Evolutionary conservation across 53 echinoderm and acorn worm genomes (phyloP).

Genomic region (Luidia sarsii): DNA sequence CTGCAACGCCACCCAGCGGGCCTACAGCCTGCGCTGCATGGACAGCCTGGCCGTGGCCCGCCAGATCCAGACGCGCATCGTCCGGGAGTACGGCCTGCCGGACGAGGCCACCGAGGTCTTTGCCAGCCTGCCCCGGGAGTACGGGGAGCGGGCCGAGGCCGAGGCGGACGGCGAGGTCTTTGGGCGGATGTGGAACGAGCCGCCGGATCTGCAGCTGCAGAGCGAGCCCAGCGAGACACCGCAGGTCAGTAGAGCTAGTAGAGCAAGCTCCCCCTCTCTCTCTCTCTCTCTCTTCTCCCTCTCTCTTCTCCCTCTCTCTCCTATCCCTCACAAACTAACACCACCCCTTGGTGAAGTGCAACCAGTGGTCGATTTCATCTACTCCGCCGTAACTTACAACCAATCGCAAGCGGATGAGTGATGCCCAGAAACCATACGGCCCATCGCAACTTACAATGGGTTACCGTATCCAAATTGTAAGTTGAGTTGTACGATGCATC

Average conservation of each 20-base stretch:
- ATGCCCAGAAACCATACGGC: no score
- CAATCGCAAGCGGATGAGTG: no score
- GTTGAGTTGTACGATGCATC: no score
- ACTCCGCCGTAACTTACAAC: no score
- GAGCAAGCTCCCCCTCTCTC: background rate
- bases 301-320: background rate
- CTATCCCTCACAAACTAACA: no score
- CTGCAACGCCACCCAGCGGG: constrained; percentile 79
- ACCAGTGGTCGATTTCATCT: no score
- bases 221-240: constrained; percentile 67
- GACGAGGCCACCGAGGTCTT: constrained; percentile 95
- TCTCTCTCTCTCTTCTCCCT: constrained; percentile 1
- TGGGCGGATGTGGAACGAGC: constrained; percentile 93
- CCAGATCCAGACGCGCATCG: constrained; percentile 85
- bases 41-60: constrained; percentile 76
- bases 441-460: no score
- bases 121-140: constrained; percentile 61
- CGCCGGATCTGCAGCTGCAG: constrained; percentile 81
- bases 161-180: constrained; percentile 90
- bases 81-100: constrained; percentile 94
- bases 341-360: no score
- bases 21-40: constrained; percentile 75
- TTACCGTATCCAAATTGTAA: no score
- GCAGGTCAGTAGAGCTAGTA: constrained; percentile 66
- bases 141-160: constrained; percentile 52